Base-by-base conservation (phyloP, 2,113 vertebrate genomes). In the Gyps fulvus region DNA sequence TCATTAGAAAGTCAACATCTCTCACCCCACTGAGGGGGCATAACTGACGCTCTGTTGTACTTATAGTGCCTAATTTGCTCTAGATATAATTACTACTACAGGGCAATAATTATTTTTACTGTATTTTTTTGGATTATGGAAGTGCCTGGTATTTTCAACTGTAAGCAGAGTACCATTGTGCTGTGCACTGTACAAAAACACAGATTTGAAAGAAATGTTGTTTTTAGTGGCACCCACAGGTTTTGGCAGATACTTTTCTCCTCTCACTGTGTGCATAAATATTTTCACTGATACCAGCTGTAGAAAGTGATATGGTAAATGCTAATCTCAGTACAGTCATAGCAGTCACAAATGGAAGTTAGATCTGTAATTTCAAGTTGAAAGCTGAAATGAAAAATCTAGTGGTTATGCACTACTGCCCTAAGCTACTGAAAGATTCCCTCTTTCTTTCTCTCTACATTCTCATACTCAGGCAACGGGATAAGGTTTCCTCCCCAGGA, bases 201-300 rank as follows among this genome's bases (percentile, higher is more conserved):
- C 21, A 84, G 92, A 91, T 79, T 91, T 95, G 70, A 95, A 96
- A 77, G 73, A 96, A 97, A 90, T 90, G 87, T 45, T 92, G 66
- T 84, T 95, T 97, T 95, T 94, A 94, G 96, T 97, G 91, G 94
- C 92, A 97, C 83, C 89, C 95, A 95, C 91, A 95, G 87, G 91
- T 94, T 95, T 97, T 95, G 96, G 95, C 94, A 96, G 94, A 94
- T 95, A 95, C 93, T 92, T 93, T 96, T 93, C 81, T 95, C 69
- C 49, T 91, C 81, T 94, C 73, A 83, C 81, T 97, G 81, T 95
- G 83, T 95, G 89, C 91, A 97, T 96, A 97, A 97, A 97, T 97
- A 93, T 97, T 96, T 97, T 96, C 91, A 95, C 91, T 95, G 91
- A 95, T 97, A 96, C 89, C 97, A 96, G 95, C 89, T 95, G 95